Evolutionary conservation across 2,888 invertebrate genomes (phyloP), one percentile per base, ranked within the genome.

Genomic region (Muscina levida): DNA sequence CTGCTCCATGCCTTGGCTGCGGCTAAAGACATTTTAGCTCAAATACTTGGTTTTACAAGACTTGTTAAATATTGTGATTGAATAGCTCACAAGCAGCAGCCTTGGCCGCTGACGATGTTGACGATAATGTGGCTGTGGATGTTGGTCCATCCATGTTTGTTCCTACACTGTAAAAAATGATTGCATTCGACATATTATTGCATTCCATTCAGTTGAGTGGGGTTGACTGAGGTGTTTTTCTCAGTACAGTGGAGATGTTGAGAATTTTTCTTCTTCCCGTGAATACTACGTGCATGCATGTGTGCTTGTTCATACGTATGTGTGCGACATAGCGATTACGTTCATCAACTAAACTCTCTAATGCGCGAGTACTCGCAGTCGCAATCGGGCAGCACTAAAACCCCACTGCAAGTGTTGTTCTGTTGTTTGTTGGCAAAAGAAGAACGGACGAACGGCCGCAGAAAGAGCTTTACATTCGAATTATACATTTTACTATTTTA

Each of bases 401-500:
- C 5, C 15, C n/a, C n/a, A 11, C 17, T 17, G 2, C 6, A 2
- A 11, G 5, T 2, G 6, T n/a, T n/a, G n/a, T 48, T 48, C n/a
- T 48, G 48, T 15, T n/a, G n/a, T n/a, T n/a, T n/a, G n/a, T n/a
- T 31, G 4, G 31, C 31, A 3, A 31, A 31, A 31, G 31, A 31
- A 31, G 31, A 31, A 31, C 31, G 31, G 31, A 3, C 31, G 4
- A 31, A 31, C 31, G 8, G 31, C 31, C 3, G 31, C 31, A 31
- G 8, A 3, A 31, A 31, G 4, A 31, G 8, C 31, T 5, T 31
- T 8, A 31, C 31, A 57, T 56, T 26, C 3, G 3, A 24, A 66
- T 74, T 59, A 26, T 48, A 68, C 39, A 68, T 71, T 46, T 70
- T 31, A 51, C 57, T 62, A 42, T 62, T 79, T 79, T 80, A 84